Evolutionary conservation across 2,113 vertebrate genomes (phyloP), one percentile per base, ranked within the genome.

Genomic region (Rhadina sibilatrix): DNA sequence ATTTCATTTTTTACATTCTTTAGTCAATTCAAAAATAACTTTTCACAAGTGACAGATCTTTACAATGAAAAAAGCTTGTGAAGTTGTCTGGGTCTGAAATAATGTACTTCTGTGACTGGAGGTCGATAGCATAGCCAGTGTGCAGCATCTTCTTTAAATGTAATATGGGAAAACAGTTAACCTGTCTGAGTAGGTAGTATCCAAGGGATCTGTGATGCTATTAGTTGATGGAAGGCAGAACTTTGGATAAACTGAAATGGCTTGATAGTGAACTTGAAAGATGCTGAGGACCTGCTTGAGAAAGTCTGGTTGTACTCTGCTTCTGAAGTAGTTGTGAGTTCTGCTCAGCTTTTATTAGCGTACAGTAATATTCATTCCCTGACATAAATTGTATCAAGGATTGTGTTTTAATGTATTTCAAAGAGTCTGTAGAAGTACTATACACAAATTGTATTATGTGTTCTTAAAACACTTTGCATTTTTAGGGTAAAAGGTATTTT

Each of bases 1-100:
- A 38, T 54, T 94, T 86, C 24, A 12, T 50, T 88, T 93, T 83
- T 94, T 53, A 10, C 68, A 38, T 94, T 93, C 84, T 87, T 94
- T 44, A 79, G 78, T 57, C 49, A 65, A 31, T 63, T 91, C 53
- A 74, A 35, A 85, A 94, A 77, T 80, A 97, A 44, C 54, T 72
- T 79, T 15, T 15, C 11, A 23, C n/a, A 57, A 65, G 35, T 64
- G 21, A 22, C 63, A 74, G 37, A 61, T 57, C 47, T 86, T 80
- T 31, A 44, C 30, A 87, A 49, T 80, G 53, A 30, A 72, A 50
- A 59, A 56, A 59, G 27, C 20, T 46, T 64, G 20, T 44, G 17
- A 40, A 64, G 11, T 65, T 78, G 20, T 54, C 31, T 79, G 2
- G 0, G 16, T 83, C 50, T 4, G 2, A 63, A 90, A 25, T 74